These are phyloP conservation scores for Pissodes strobi DNA, from an alignment of 1,140 invertebrate genomes.

Conservation along the genomic window DNA sequence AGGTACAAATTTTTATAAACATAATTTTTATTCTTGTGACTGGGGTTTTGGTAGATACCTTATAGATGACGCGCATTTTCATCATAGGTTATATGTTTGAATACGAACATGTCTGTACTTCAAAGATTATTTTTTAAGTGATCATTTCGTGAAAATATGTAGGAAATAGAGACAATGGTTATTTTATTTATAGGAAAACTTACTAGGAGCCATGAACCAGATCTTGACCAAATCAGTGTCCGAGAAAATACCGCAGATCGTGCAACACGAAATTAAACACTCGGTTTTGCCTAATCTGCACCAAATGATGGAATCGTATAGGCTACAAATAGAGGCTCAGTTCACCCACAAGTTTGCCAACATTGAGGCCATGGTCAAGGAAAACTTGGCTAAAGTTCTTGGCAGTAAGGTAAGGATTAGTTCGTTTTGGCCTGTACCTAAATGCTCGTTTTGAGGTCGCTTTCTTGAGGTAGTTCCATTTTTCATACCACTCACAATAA, in stretches of 20 bases:
- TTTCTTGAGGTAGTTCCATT: too few species aligned
- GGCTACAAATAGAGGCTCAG: constrained; percentile 71
- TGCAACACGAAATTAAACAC: constrained; percentile 57
- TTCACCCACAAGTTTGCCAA: constrained; percentile 70
- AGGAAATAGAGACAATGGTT: too few species aligned
- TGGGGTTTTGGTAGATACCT: too few species aligned
- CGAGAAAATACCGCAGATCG: constrained; percentile 56
- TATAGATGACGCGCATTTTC: not conserved
- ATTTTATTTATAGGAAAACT: constrained; percentile 27
- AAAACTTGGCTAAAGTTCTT: constrained; percentile 78
- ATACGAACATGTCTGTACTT: too few species aligned
- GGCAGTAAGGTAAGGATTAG: constrained; percentile 67
- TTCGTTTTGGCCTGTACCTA: constrained; percentile 22
- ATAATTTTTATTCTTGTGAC: too few species aligned
- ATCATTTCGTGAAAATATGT: too few species aligned
- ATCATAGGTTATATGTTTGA: too few species aligned
- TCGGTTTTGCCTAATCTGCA: constrained; percentile 61
- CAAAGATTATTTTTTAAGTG: too few species aligned
- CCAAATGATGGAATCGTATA: constrained; percentile 67
- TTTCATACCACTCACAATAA: too few species aligned
- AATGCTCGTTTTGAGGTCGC: too few species aligned
- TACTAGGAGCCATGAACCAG: constrained; percentile 19
- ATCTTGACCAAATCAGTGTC: constrained; percentile 56
- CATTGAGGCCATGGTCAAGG: constrained; percentile 74
- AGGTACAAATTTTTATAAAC: constrained; percentile 58